Evolutionary conservation across 1,140 invertebrate genomes (phyloP).

Genomic region (Drosophila sulfurigaster): DNA sequence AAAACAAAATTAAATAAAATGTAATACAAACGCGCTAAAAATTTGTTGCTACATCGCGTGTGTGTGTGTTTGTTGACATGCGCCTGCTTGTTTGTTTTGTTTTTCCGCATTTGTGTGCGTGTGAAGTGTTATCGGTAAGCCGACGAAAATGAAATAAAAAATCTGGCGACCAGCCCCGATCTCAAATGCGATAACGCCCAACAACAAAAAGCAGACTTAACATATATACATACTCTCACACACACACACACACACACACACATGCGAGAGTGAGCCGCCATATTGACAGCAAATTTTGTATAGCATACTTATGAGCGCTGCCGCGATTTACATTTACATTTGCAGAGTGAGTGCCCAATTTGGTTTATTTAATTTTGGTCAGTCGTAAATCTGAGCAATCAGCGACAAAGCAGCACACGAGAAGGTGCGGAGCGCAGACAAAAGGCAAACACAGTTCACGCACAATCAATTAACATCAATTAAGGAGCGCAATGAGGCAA

Average conservation of each 20-base stretch:
- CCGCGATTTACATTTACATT: conserved; percentile 24
- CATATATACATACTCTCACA: too few relatives aligned
- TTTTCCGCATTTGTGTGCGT: conserved; percentile 12
- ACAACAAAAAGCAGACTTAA: conserved; percentile 18
- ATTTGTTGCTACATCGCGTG: conserved; percentile 26
- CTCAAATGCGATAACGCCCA: conserved; percentile 63
- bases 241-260: conserved; percentile 1
- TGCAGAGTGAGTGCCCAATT: conserved; percentile 43
- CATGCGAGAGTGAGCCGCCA: background rate
- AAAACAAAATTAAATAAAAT: conserved; percentile 56
- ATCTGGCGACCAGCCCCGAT: conserved; percentile 58
- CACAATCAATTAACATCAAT: conserved; percentile 77
- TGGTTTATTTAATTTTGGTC: conserved; percentile 75
- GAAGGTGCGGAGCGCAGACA: conserved; percentile 13
- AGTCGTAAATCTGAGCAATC: conserved; percentile 71
- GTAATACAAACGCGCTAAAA: conserved; percentile 46
- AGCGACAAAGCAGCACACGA: conserved; percentile 22
- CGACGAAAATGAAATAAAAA: conserved; percentile 68
- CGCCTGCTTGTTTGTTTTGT: conserved; percentile 14
- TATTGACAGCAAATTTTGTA: conserved; percentile 28
- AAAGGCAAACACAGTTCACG: conserved; percentile 39
- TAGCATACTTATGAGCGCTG: conserved; percentile 38
- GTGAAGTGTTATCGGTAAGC: conserved; percentile 63
- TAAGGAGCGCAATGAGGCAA: conserved; percentile 62
- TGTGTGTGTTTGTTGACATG: conserved; percentile 22